Base-by-base conservation (phyloP, 1,140 invertebrate genomes). In the Helicoverpa zea region DNA sequence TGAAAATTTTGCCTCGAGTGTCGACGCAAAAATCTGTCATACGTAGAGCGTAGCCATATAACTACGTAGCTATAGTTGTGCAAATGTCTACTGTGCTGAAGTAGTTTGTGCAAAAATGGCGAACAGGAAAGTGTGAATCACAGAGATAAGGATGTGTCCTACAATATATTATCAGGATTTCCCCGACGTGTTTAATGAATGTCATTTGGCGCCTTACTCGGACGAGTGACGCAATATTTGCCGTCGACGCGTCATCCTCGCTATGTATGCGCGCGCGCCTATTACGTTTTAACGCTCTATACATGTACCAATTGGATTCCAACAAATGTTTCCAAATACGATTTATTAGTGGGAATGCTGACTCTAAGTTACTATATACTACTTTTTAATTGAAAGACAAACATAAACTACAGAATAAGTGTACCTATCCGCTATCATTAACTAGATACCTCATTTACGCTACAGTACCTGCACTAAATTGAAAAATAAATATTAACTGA, bases 121-220 rank as follows among this genome's bases (percentile, higher is more conserved):
- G 23, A 30, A 64, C 52, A 51, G 59, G 59, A 76, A 76, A 51
- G 14, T n/a, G 74, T 76, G 74, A 76, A 76, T 76, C 74, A 76
- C 11, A 9, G 56, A 0, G 74, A 76, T 64, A 76, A 76, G 74
- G 74, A 76, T 76, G 59, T 76, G 74, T 52, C 49, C 58, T 76
- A 76, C 74, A 75, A 75, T 75, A 76, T 76, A 64, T 63, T 68
- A 56, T 66, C 54, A 83, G 79, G 82, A 78, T 83, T 83, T 83
- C 79, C 79, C 78, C 74, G 58, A 75, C 35, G 61, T 49, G 58
- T 54, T 47, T 63, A 72, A 16, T 56, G 68, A 72, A n/a, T 56
- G 70, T 76, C n/a, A 14, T 23, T 61, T 61, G 35, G 59, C 74
- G 58, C 29, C 51, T 52, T 52, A 18, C 35, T 16, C 51, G 76